phyloP scores from a whole-genome alignment of 2,888 invertebrate genomes.

The Drosophila hamatofila region DNA sequence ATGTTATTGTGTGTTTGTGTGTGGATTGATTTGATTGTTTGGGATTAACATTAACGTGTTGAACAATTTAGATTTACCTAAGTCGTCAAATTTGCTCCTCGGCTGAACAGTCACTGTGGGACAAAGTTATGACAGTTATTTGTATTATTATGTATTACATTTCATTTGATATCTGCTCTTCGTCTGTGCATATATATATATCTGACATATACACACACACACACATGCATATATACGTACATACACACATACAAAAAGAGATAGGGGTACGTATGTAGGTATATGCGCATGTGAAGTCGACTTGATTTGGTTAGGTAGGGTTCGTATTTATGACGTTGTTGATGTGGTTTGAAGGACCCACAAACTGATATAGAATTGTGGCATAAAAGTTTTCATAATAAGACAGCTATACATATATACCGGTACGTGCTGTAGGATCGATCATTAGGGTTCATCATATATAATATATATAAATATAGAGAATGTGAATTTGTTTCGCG shows the following conservation, averaged over 20 bases:
- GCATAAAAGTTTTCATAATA: conserved; percentile 5
- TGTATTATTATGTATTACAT: conserved; percentile 68
- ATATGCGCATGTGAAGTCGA: conserved; percentile 32
- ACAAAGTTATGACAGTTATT: conserved; percentile 78
- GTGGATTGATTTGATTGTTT: conserved; percentile 5
- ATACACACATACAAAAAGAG: conserved; percentile 2
- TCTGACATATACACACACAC: conserved; percentile 4
- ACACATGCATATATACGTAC: conserved; percentile 12
- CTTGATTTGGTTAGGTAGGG: conserved; percentile 2
- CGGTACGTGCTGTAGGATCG: conserved; percentile 7
- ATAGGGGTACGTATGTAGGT: conserved; percentile 5
- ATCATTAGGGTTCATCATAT: conserved; percentile 18
- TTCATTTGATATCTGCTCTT: conserved; percentile 39
- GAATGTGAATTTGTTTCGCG: conserved; percentile 15
- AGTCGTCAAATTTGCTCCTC: conserved; percentile 89
- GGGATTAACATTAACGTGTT: conserved; percentile 30
- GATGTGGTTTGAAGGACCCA: conserved; percentile 20
- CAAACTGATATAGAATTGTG: conserved; percentile 11
- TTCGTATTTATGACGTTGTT: conserved; percentile 17
- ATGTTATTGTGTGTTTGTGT: conserved; percentile 38
- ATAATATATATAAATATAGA: conserved; percentile 13
- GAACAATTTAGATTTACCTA: conserved; percentile 87
- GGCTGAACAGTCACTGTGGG: conserved; percentile 89
- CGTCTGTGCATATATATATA: conserved; percentile 9
- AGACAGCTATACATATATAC: conserved; percentile 10